phyloP scores from a whole-genome alignment of 2,888 invertebrate genomes.

The Microplitis manilae region DNA sequence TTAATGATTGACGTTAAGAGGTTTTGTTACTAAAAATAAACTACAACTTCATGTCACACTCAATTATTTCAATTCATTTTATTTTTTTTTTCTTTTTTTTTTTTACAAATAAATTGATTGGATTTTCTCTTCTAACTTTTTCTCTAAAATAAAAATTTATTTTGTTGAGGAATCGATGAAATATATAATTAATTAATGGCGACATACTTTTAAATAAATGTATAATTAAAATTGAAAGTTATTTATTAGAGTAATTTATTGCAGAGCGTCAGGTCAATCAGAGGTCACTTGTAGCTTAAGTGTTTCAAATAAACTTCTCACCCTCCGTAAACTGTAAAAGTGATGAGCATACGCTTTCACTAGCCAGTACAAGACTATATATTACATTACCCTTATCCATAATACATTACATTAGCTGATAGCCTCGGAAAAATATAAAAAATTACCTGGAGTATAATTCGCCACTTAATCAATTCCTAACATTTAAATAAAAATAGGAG shows the following conservation, averaged over 20 bases:
- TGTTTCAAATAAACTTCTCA: background rate
- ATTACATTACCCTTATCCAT: conserved; percentile 56
- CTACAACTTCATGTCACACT: background rate
- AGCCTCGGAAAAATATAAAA: conserved; percentile 45
- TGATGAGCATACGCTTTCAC: background rate
- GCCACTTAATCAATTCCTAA: conserved; percentile 2
- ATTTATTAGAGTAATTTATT: too few species aligned
- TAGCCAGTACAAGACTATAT: background rate
- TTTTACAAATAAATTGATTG: background rate
- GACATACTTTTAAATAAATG: background rate
- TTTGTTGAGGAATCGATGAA: too few species aligned
- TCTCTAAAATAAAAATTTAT: too few species aligned
- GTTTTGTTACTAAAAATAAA: background rate
- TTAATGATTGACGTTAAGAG: background rate
- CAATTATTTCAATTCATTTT: background rate
- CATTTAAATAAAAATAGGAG: background rate
- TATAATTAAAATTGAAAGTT: background rate
- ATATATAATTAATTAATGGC: too few species aligned
- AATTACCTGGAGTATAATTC: conserved; percentile 28
- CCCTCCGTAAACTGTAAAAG: background rate
- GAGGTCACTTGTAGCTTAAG: background rate
- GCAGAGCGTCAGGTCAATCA: background rate
- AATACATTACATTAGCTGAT: conserved; percentile 68
- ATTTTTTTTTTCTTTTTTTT: background rate
- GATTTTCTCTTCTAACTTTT: too few species aligned